A percentile compares a stretch with the other conserved stretches of the same genome.
These are phyloP conservation scores for Parapsyche elsis DNA, from an alignment of 1,140 invertebrate genomes.

Conservation along the genomic window DNA sequence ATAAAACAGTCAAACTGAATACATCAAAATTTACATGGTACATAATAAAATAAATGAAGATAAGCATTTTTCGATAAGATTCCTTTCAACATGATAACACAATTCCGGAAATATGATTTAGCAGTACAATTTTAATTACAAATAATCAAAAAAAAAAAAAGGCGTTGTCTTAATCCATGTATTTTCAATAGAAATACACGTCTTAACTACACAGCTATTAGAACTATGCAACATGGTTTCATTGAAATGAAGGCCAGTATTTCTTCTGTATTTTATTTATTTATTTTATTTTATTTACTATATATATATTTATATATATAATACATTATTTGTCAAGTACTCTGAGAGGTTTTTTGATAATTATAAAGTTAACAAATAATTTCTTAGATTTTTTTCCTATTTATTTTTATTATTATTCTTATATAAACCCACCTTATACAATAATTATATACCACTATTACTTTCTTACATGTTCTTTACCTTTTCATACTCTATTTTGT, in stretches of 20 bases:
- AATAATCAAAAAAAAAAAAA: slow-evolving; percentile 7
- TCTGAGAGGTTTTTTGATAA: slow-evolving; percentile 54
- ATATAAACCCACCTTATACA: slow-evolving; percentile 44
- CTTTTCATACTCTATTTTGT: slow-evolving; percentile 49
- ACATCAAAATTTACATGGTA: slow-evolving; percentile 25
- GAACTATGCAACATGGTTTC: slow-evolving; percentile 49
- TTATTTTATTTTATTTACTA: neutral
- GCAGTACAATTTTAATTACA: neutral
- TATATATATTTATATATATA: slow-evolving; percentile 31
- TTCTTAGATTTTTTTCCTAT: slow-evolving; percentile 54
- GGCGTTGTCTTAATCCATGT: slow-evolving; percentile 50
- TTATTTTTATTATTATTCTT: slow-evolving; percentile 41
- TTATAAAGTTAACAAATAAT: slow-evolving; percentile 51
- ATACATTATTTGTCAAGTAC: slow-evolving; percentile 45
- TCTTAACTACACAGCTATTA: slow-evolving; percentile 54
- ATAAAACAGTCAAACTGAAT: neutral
- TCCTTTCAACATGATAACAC: slow-evolving; percentile 2
- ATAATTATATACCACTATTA: slow-evolving; percentile 51
- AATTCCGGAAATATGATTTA: neutral
- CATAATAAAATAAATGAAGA: slow-evolving; percentile 17
- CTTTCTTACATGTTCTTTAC: slow-evolving; percentile 53
- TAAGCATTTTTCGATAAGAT: slow-evolving; percentile 14
- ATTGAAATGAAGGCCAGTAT: slow-evolving; percentile 48
- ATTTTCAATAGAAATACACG: slow-evolving; percentile 53
- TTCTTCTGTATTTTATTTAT: slow-evolving; percentile 46